Percentiles rank a stretch among this genome's conserved stretches.
Evolutionary conservation across 1,140 invertebrate genomes (phyloP).

Genomic region (Nylanderia fulva): DNA sequence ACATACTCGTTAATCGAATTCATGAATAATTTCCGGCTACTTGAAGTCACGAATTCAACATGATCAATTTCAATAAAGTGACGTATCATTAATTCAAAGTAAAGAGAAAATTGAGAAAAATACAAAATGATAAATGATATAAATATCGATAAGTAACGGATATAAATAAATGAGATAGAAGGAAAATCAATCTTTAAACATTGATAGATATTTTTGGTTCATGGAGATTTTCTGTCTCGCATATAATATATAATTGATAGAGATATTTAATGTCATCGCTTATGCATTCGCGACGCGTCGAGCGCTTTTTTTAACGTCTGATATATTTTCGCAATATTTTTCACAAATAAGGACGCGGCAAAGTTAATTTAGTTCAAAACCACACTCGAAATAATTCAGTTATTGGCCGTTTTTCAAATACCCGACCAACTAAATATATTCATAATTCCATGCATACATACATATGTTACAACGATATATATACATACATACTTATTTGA

Average conservation of each 20-base stretch:
- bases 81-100: slow-evolving; percentile 40
- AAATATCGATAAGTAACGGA: not conserved
- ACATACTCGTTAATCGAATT: slow-evolving; percentile 42
- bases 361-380: slow-evolving; percentile 7
- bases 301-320: not conserved
- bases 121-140: not conserved
- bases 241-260: not conserved
- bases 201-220: slow-evolving; percentile 18
- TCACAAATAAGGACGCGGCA: not conserved
- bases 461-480: not conserved
- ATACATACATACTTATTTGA: not conserved
- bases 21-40: slow-evolving; percentile 53
- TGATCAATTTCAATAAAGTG: slow-evolving; percentile 24
- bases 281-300: too few relatives aligned
- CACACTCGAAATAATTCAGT: not conserved
- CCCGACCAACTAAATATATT: not conserved
- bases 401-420: not conserved
- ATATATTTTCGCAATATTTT: not conserved
- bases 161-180: not conserved
- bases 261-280: not conserved
- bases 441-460: not conserved
- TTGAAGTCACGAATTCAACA: slow-evolving; percentile 22
- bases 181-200: slow-evolving; percentile 4
- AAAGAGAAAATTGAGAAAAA: not conserved
- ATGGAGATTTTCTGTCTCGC: not conserved